Conservation (phyloP, 2,888 invertebrate genomes). For the Cephus spinipes region DNA sequence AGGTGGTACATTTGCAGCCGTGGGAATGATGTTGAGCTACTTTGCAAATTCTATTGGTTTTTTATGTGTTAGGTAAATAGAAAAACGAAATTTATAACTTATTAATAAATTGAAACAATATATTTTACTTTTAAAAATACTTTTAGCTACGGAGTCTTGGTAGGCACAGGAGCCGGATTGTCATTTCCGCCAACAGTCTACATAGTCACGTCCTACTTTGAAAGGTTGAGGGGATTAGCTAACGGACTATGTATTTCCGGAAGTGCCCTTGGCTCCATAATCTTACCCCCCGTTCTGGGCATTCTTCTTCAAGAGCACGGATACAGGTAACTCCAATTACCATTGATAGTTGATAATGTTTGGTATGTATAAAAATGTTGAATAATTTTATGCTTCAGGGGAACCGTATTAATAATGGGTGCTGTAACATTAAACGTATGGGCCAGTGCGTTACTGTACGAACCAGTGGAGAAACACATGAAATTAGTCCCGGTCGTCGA, state of each 20-base stretch:
- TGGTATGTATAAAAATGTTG: too few relatives aligned
- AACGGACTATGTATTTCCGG: conserved; percentile 92
- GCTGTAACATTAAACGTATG: conserved; percentile 86
- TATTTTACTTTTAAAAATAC: conserved; percentile 21
- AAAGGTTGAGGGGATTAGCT: conserved; percentile 81
- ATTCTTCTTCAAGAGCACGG: conserved; percentile 80
- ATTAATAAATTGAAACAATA: background rate
- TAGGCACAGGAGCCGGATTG: conserved; percentile 86
- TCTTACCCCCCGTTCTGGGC: conserved; percentile 82
- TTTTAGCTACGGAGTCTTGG: conserved; percentile 82
- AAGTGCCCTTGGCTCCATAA: conserved; percentile 87
- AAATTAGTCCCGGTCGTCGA: conserved; percentile 67
- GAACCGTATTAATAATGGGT: conserved; percentile 84
- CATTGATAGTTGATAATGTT: too few relatives aligned
- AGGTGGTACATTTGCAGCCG: conserved; percentile 84
- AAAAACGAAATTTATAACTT: background rate
- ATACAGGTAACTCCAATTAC: conserved; percentile 72
- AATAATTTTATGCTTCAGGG: conserved; percentile 68
- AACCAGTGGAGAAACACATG: conserved; percentile 86
- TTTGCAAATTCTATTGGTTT: conserved; percentile 84
- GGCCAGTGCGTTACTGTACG: conserved; percentile 86
- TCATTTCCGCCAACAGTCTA: conserved; percentile 92
- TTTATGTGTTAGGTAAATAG: conserved; percentile 79
- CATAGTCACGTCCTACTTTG: conserved; percentile 89
- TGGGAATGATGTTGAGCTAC: conserved; percentile 86